Evolutionary conservation across 2,113 vertebrate species (phyloP), one percentile per base, ranked within the genome.

Genomic region (Proteles cristata): DNA sequence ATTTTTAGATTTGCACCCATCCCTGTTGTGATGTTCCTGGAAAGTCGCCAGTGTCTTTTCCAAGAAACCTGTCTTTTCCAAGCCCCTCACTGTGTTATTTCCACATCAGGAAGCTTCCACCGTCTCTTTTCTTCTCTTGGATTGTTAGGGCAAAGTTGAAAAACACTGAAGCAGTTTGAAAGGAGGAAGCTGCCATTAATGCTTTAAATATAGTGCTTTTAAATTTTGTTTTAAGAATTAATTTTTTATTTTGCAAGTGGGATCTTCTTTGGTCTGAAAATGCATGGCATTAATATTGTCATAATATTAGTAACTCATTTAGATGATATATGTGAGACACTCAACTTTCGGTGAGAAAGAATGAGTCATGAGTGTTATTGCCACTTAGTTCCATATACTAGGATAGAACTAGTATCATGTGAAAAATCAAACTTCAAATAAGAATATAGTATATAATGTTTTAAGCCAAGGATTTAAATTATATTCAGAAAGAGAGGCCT

Each of bases 1-100:
- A 96, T 96, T 92, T 97, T 97, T 82, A 95, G 43, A 96, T 65
- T 87, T n/a, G 73, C 87, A 87, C 66, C 92, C 25, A 79, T 97
- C 16, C 3, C 7, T 98, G 98, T 53, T 25, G 23, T 31, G 33
- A 73, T 90, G 26, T 33, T 8, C 10, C 7, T 97, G 39, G 65
- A 83, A 66, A 65, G 69, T 86, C 92, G 68, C 96, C 97, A 90
- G 73, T 93, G 33, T 92, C 96, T 94, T 82, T 96, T 68, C 76
- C 39, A 66, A 97, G 86, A 92, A 83, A 92, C 58, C 89, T 95
- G 93, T n/a, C 53, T 55, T 55, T 55, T 55, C 53, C 53, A 55
- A 93, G 55, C 45, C 43, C 26, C 69, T 94, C 21, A 66, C 55
- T 92, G 73, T 98, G 69, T 96, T 97, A 95, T 94, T 45, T 63